Evolutionary conservation across 2,888 invertebrate genomes (phyloP), one percentile per base, ranked within the genome.

Genomic region (Odontocolon sp.): DNA sequence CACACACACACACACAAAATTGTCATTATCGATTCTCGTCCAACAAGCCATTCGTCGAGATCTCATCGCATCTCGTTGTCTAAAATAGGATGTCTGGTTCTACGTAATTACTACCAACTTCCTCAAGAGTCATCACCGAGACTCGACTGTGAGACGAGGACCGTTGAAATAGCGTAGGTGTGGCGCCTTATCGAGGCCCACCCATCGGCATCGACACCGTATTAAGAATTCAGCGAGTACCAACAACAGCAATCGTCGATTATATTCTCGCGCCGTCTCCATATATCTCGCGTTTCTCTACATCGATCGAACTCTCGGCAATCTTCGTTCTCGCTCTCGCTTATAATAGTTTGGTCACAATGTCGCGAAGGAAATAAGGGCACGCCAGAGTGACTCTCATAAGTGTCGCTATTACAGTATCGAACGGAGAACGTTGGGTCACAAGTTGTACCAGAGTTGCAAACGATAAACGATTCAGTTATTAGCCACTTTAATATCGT

Each of bases 101-200:
- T 28, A 50, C 68, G 40, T 69, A 75, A 75, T 75, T 69, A 75
- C 63, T 47, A 64, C 26, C 47, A 74, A 74, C 61, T 74, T 74
- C 68, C 56, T 47, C 14, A 54, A 45, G 45, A 56, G 54, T 74
- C 61, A 61, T 68, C 54, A 54, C n/a, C 61, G 38, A 68, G 28
- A 56, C 68, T 47, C 52, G 52, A n/a, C n/a, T n/a, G n/a, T n/a
- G n/a, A 21, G 23, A 52, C 57, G 5, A 52, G 42, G 45, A n/a
- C n/a, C n/a, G n/a, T n/a, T n/a, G n/a, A n/a, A n/a, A n/a, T n/a
- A n/a, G 40, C 57, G 69, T 75, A 59, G 75, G 74, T 64, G 64
- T 64, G 52, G 64, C 64, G 69, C 40, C 69, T 59, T 38, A 33
- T n/a, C 26, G 64, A 21, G 50, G 36, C 59, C 64, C 69, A 69